These are phyloP conservation scores for Styela plicata DNA, from an alignment of 23 tunicate genomes.

Conservation along the genomic window DNA sequence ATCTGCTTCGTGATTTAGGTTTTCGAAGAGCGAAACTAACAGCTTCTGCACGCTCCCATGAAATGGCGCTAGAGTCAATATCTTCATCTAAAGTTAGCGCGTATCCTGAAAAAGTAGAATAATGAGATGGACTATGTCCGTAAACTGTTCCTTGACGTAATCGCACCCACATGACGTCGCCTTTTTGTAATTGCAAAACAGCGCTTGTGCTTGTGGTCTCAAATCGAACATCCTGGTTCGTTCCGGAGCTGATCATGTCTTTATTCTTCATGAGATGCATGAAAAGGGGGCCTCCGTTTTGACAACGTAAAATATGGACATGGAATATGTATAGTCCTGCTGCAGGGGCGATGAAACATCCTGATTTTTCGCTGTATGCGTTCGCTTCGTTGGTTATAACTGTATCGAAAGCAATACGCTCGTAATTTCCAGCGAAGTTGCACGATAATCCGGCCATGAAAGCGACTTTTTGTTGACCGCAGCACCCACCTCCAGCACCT, in stretches of 20 bases:
- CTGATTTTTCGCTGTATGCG: slow-evolving; percentile 72
- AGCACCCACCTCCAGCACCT: slow-evolving; percentile 27
- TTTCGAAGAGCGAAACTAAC: slow-evolving; percentile 16
- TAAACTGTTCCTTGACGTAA: slow-evolving; percentile 85
- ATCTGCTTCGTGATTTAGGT: slow-evolving; percentile 19
- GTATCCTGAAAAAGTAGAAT: slow-evolving; percentile 93
- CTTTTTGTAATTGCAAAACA: slow-evolving; percentile 59
- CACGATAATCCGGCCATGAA: slow-evolving; percentile 91
- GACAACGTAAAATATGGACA: slow-evolving; percentile 76
- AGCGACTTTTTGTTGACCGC: slow-evolving; percentile 57
- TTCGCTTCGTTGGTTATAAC: slow-evolving; percentile 75
- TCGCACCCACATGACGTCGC: slow-evolving; percentile 95
- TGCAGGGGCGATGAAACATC: slow-evolving; percentile 92
- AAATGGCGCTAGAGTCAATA: slow-evolving; percentile 25
- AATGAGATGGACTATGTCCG: slow-evolving; percentile 85
- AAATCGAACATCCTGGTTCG: slow-evolving; percentile 82
- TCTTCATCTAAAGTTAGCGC: slow-evolving; percentile 58
- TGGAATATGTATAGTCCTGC: slow-evolving; percentile 86
- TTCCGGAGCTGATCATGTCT: slow-evolving; percentile 76
- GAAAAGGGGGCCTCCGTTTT: slow-evolving; percentile 68
- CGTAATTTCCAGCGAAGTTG: slow-evolving; percentile 68
- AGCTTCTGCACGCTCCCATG: slow-evolving; percentile 28
- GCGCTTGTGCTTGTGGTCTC: slow-evolving; percentile 86
- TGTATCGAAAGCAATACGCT: slow-evolving; percentile 79
- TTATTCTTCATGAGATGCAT: slow-evolving; percentile 85